Percentiles rank a stretch among this genome's conserved stretches.
Evolutionary conservation across 2,888 invertebrate species (phyloP).

Genomic region (Apomyelois bistriatella): DNA sequence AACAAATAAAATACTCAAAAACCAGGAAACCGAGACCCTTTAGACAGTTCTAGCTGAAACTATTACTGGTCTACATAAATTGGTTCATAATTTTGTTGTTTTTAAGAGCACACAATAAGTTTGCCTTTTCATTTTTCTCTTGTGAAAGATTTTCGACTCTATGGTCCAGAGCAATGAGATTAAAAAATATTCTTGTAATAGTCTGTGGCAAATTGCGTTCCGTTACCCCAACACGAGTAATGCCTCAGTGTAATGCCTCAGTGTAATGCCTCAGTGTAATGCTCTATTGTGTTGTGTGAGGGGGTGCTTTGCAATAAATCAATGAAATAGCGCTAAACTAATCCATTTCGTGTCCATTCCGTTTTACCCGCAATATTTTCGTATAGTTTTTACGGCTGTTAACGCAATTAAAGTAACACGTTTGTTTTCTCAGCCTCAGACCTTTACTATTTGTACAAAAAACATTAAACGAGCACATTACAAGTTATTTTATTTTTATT

Average conservation of each 20-base stretch:
- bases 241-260: too few relatives aligned
- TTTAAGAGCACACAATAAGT: neutral
- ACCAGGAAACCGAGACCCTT: neutral
- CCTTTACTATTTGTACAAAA: too few relatives aligned
- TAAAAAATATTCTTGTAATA: neutral
- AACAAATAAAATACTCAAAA: neutral
- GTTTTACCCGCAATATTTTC: slow-evolving; percentile 41
- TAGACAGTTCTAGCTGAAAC: neutral
- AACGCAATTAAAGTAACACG: slow-evolving; percentile 21
- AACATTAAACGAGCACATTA: too few relatives aligned
- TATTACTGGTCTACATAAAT: neutral
- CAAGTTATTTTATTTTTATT: too few relatives aligned
- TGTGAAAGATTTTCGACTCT: slow-evolving; percentile 7
- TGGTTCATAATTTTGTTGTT: slow-evolving; percentile 1
- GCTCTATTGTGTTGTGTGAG: slow-evolving; percentile 20
- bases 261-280: too few relatives aligned
- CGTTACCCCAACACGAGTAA: slow-evolving; percentile 30
- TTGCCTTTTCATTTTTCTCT: slow-evolving; percentile 10
- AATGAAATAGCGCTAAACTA: slow-evolving; percentile 44
- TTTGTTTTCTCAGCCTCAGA: neutral
- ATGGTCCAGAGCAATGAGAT: neutral
- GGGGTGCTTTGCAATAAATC: slow-evolving; percentile 53
- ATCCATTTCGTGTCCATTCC: slow-evolving; percentile 47
- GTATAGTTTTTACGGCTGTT: slow-evolving; percentile 34
- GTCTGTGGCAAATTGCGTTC: slow-evolving; percentile 25